Conservation (phyloP, 2,113 vertebrate genomes). For the Gopherus flavomarginatus region DNA sequence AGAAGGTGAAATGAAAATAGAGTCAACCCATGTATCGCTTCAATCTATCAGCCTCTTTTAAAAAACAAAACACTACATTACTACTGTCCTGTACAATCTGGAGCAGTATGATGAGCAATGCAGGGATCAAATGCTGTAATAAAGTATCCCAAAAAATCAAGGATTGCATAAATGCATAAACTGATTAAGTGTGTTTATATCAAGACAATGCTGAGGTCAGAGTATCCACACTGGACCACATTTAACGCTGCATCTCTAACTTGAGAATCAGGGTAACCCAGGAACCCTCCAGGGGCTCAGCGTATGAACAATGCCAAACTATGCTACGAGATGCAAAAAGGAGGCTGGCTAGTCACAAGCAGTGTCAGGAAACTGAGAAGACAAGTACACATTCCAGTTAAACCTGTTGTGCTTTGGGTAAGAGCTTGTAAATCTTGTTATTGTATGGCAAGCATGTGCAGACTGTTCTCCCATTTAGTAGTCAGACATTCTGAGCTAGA, state of each 20-base stretch:
- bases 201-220: neutral
- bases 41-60: neutral
- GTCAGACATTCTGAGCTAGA: neutral
- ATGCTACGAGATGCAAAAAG: neutral
- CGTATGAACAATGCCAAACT: neutral
- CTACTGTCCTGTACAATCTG: neutral
- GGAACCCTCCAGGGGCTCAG: neutral
- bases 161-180: neutral
- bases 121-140: neutral
- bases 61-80: neutral
- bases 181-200: neutral
- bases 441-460: neutral
- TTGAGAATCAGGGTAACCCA: neutral
- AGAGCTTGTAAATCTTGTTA: neutral
- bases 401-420: neutral
- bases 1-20: conserved; percentile 1
- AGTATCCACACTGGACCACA: accelerated
- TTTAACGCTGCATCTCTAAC: neutral
- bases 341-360: neutral
- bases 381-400: neutral
- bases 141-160: neutral
- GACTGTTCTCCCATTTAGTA: conserved; percentile 25
- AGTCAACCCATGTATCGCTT: neutral
- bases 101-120: neutral
- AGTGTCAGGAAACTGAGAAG: neutral